Conservation (phyloP, 2,113 vertebrate genomes). For the Anthoscopus minutus region DNA sequence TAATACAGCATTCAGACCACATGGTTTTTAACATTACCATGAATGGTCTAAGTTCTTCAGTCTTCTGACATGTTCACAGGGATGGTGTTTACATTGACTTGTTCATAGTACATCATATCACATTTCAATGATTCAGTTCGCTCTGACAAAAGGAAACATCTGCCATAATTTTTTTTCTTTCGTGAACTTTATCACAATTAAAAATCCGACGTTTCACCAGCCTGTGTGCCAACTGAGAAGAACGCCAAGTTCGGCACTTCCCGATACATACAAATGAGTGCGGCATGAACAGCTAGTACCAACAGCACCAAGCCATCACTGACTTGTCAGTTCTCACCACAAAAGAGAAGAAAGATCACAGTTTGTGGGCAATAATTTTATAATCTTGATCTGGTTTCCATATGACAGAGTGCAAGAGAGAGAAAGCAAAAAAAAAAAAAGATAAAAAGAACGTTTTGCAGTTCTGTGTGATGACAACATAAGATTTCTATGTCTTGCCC, state of each 20-base stretch:
- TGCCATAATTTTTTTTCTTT: constrained; percentile 30
- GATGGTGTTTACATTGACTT: constrained; percentile 33
- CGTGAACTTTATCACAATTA: constrained; percentile 66
- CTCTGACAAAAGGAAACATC: constrained; percentile 52
- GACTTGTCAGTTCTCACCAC: constrained; percentile 55
- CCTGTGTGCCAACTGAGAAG: constrained; percentile 52
- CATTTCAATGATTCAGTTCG: constrained; percentile 37
- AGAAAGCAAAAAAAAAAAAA: constrained; percentile 11
- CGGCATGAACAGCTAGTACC: constrained; percentile 44
- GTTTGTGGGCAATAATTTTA: constrained; percentile 58
- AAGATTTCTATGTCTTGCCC: constrained; percentile 48
- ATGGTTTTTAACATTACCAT: constrained; percentile 14
- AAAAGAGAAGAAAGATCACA: constrained; percentile 56
- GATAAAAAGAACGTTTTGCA: background rate
- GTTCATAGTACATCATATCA: constrained; percentile 25
- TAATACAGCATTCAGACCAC: constrained; percentile 28
- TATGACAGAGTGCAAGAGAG: constrained; percentile 51
- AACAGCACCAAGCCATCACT: constrained; percentile 55
- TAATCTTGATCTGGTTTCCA: constrained; percentile 62
- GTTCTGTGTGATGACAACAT: constrained; percentile 39
- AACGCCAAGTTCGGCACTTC: constrained; percentile 51
- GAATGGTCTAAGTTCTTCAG: constrained; percentile 21
- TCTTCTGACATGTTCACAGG: constrained; percentile 29
- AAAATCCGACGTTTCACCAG: constrained; percentile 59
- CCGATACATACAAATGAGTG: constrained; percentile 45